Percentiles rank a stretch among this genome's conserved stretches.
Evolutionary conservation across 2,797 vertebrate genomes (phyloP).

Genomic region (Crocidura indochinensis): DNA sequence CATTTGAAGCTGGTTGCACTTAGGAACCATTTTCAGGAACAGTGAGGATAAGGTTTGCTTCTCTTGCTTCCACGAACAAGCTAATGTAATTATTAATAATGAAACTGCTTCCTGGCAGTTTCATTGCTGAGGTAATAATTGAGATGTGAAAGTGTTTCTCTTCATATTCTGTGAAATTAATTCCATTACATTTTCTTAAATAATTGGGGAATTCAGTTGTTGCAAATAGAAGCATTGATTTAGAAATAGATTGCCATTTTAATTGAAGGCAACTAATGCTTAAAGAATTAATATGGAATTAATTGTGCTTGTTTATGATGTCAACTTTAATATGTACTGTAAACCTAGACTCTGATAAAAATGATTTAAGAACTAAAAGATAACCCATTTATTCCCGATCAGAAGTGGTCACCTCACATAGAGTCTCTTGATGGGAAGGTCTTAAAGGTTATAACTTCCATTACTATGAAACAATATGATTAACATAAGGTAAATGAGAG

Average conservation of each 20-base stretch:
- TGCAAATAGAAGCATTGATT: neutral
- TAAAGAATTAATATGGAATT: conserved; percentile 13
- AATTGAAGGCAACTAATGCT: neutral
- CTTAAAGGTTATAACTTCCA: neutral
- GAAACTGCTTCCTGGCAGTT: neutral
- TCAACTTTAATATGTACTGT: neutral
- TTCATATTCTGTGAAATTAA: neutral
- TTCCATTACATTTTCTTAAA: neutral
- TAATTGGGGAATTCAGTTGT: neutral
- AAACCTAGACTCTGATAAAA: neutral
- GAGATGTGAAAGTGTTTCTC: neutral
- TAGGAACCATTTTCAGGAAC: neutral
- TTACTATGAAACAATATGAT: neutral
- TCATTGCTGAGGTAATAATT: neutral
- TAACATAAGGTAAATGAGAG: neutral
- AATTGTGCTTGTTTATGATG: neutral
- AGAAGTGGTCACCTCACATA: neutral
- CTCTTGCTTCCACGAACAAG: neutral
- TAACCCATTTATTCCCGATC: neutral
- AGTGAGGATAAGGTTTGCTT: accelerated
- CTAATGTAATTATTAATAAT: neutral
- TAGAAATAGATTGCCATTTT: neutral
- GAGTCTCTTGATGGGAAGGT: neutral
- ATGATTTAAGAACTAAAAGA: neutral
- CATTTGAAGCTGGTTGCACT: neutral